These are phyloP conservation scores for Aphaenogaster ashmeadi DNA, from an alignment of 1,140 invertebrate genomes.

Conservation along the genomic window DNA sequence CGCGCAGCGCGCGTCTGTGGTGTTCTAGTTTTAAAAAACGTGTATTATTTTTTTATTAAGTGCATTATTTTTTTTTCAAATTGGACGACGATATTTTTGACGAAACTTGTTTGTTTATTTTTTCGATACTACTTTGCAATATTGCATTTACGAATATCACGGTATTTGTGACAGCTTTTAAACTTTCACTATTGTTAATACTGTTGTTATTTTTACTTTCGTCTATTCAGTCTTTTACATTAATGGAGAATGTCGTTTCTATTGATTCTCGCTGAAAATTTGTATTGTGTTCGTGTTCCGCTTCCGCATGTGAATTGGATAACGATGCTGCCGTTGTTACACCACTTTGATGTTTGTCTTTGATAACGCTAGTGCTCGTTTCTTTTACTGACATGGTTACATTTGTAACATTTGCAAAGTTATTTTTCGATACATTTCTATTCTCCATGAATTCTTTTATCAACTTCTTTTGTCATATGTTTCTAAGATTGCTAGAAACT, in stretches of 20 bases:
- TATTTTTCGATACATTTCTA: neutral
- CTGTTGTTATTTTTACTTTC: neutral
- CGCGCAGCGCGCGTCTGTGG: too few species aligned
- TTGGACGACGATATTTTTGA: neutral
- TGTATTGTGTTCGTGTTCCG: neutral
- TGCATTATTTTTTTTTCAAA: neutral
- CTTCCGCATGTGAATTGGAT: slow-evolving; percentile 23
- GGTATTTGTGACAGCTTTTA: neutral
- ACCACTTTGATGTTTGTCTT: slow-evolving; percentile 9
- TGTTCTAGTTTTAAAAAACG: neutral
- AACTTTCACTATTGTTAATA: neutral
- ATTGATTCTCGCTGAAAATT: neutral
- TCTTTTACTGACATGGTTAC: neutral
- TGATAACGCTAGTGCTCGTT: neutral
- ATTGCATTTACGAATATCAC: neutral
- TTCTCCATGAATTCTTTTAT: slow-evolving; percentile 22
- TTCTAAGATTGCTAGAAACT: neutral
- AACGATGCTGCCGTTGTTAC: slow-evolving; percentile 6
- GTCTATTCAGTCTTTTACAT: neutral
- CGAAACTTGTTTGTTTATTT: neutral
- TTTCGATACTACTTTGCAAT: neutral
- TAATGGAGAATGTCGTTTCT: neutral
- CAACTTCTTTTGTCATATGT: neutral
- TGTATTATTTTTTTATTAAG: neutral
- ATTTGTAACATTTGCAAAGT: slow-evolving; percentile 1